A percentile compares a stretch with the other conserved stretches of the same genome.
Evolutionary conservation across 2,113 vertebrate genomes (phyloP).

Genomic region (Hemicordylus capensis): DNA sequence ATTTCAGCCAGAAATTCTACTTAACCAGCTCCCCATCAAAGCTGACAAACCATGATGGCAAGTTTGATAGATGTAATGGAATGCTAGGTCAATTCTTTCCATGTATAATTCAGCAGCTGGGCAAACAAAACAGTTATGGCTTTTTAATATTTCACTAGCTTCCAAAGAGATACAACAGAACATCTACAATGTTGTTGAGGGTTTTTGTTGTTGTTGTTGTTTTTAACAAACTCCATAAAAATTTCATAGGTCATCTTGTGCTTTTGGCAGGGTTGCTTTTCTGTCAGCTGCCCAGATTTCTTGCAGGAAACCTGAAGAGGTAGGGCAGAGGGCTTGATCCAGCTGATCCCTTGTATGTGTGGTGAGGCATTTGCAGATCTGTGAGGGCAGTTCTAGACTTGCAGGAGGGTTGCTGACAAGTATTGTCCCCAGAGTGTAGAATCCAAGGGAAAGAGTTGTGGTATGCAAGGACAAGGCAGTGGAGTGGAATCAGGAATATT

Average conservation of each 20-base stretch:
- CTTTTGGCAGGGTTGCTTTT: constrained; percentile 23
- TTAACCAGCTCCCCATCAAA: constrained; percentile 49
- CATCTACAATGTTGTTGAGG: background rate
- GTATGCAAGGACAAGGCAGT: no score
- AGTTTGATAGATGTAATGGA: background rate
- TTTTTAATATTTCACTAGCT: constrained; percentile 47
- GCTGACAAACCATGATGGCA: constrained; percentile 29
- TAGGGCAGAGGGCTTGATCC: background rate
- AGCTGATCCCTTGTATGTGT: no score
- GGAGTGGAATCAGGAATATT: no score
- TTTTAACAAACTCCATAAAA: constrained; percentile 13
- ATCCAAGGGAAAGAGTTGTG: no score
- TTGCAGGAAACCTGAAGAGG: background rate
- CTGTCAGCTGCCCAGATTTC: background rate
- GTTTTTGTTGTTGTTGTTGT: no score
- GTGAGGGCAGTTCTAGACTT: background rate
- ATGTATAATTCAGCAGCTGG: constrained; percentile 50
- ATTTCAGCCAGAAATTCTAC: background rate
- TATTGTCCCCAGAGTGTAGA: no score
- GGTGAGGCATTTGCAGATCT: no score
- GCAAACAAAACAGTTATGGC: background rate
- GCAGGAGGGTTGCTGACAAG: background rate
- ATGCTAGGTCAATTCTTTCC: constrained; percentile 23
- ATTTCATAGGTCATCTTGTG: background rate
- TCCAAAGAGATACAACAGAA: constrained; percentile 21